These are phyloP conservation scores for Coleophora flavipennella DNA, from an alignment of 2,888 invertebrate genomes.

Conservation along the genomic window DNA sequence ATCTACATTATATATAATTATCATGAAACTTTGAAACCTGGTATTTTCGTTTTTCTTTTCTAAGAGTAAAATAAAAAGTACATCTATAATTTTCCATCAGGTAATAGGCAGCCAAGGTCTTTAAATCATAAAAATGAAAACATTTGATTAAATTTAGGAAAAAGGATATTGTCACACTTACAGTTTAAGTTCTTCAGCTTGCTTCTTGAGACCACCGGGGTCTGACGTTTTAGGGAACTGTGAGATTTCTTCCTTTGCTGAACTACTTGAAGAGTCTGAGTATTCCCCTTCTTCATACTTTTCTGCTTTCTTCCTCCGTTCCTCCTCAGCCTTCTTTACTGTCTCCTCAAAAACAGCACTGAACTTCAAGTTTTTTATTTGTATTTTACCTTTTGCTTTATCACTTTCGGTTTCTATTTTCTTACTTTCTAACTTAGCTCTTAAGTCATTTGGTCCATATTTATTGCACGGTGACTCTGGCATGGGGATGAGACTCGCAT, in stretches of 20 bases:
- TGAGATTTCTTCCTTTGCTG: constrained; percentile 44
- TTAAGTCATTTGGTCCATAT: constrained; percentile 26
- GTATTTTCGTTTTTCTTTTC: no score
- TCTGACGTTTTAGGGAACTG: constrained; percentile 63
- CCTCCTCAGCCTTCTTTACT: constrained; percentile 76
- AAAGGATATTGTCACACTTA: constrained; percentile 25
- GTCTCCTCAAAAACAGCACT: constrained; percentile 78
- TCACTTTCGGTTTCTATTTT: constrained; percentile 43
- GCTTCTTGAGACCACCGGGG: constrained; percentile 57
- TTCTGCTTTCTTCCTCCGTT: constrained; percentile 73
- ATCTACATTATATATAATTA: no score
- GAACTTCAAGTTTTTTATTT: constrained; percentile 79
- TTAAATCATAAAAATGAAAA: no score
- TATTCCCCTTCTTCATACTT: constrained; percentile 77
- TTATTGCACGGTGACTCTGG: constrained; percentile 46
- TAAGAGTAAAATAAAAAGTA: no score
- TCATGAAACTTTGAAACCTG: no score
- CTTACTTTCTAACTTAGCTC: constrained; percentile 38
- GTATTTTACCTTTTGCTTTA: constrained; percentile 71
- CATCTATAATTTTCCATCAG: no score
- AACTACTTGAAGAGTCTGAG: constrained; percentile 57
- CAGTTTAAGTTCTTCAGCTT: constrained; percentile 67
- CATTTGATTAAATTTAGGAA: no score
- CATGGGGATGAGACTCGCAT: constrained; percentile 50
- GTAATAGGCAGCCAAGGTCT: no score